These are phyloP conservation scores for Cladopsammia gracilis DNA, from an alignment of 64 coral and sea anemone species.

Conservation along the genomic window DNA sequence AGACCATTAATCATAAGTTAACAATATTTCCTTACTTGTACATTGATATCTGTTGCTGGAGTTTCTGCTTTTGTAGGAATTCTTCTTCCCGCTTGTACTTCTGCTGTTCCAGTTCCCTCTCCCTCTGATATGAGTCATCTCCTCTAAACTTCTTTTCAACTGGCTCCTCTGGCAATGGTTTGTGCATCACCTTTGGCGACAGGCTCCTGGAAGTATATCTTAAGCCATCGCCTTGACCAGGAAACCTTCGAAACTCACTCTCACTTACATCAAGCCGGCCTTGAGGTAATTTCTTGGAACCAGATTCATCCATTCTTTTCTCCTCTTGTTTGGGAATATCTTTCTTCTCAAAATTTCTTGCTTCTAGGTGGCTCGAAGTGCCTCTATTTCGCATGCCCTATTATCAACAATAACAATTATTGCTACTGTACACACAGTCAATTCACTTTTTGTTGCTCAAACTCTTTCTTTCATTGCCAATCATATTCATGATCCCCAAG, in stretches of 20 bases:
- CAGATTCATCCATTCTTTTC: background rate
- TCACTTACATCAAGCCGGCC: background rate
- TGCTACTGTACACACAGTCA: too few relatives aligned
- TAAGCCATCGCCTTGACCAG: background rate
- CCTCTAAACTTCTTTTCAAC: conserved; percentile 50
- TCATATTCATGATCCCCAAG: too few relatives aligned
- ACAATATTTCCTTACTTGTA: conserved; percentile 45
- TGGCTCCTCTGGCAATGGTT: conserved; percentile 35
- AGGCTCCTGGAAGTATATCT: background rate
- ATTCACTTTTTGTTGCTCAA: too few relatives aligned
- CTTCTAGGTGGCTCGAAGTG: background rate
- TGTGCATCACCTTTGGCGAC: conserved; percentile 17
- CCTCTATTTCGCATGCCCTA: conserved; percentile 4
- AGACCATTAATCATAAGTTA: background rate
- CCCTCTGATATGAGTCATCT: conserved; percentile 39
- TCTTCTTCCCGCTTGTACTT: conserved; percentile 61
- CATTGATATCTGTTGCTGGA: conserved; percentile 43
- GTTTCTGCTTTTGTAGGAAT: conserved; percentile 47
- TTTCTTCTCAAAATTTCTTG: conserved; percentile 23
- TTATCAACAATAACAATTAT: background rate
- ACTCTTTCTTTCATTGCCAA: too few relatives aligned
- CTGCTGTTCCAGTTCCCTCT: conserved; percentile 51
- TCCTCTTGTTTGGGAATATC: conserved; percentile 25
- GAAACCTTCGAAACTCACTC: conserved; percentile 6
- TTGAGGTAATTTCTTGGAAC: background rate